Evolutionary conservation across 53 echinoderm and acorn worm genomes (phyloP).

Genomic region (Paracentrotus lividus): DNA sequence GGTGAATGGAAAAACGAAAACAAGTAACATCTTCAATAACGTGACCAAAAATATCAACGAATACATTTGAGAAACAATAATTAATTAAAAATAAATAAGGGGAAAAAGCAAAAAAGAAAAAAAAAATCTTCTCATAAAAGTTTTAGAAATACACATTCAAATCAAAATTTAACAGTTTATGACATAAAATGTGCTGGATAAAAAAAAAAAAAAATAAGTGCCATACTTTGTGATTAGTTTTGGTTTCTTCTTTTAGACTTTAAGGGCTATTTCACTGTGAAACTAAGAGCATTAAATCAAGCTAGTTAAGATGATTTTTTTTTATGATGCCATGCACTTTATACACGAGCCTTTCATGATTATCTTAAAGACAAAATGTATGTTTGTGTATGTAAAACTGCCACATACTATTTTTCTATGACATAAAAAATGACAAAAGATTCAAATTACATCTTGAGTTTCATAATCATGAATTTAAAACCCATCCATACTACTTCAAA

Average conservation of each 20-base stretch:
- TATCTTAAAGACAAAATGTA: not conserved
- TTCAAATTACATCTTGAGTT: not conserved
- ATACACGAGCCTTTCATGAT: not conserved
- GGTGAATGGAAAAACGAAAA: not conserved
- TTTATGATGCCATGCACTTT: too few relatives aligned
- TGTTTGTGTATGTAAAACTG: not conserved
- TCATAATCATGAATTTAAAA: too few relatives aligned
- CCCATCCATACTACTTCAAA: not conserved
- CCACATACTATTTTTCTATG: not conserved
- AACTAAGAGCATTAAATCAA: not conserved
- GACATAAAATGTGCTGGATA: slow-evolving; percentile 42
- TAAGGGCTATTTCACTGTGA: slow-evolving; percentile 7
- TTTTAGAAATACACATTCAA: not conserved
- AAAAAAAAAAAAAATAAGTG: slow-evolving; percentile 23
- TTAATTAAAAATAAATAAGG: too few relatives aligned
- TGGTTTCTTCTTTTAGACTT: not conserved
- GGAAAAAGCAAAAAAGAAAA: not conserved
- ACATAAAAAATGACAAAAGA: not conserved
- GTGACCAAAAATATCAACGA: not conserved
- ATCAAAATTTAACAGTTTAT: not conserved
- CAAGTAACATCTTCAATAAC: not conserved
- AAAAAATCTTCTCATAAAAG: not conserved
- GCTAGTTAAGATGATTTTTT: not conserved
- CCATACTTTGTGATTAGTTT: not conserved
- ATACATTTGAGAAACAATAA: not conserved